phyloP scores from a whole-genome alignment of 2,888 invertebrate species.

The Pandemis cinnamomeana region DNA sequence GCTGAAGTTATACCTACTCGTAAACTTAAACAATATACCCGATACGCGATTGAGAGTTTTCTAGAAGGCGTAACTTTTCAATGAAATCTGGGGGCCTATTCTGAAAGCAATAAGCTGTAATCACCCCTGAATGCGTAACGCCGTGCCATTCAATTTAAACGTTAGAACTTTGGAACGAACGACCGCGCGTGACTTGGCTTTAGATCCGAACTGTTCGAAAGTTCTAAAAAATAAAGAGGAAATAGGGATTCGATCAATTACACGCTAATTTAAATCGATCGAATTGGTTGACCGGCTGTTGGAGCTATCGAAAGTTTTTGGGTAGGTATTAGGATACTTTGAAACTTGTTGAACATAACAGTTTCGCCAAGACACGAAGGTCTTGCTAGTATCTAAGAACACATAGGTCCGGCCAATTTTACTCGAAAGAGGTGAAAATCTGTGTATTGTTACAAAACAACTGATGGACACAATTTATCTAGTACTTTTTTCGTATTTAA shows the following conservation, averaged over 20 bases:
- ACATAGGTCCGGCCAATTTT: too few species aligned
- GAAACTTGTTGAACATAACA: too few species aligned
- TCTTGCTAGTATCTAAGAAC: too few species aligned
- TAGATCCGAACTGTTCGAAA: conserved; percentile 18
- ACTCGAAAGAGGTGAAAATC: too few species aligned
- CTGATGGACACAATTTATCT: too few species aligned
- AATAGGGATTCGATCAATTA: conserved; percentile 30
- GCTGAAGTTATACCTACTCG: background rate
- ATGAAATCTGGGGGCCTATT: conserved; percentile 46
- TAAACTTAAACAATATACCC: conserved; percentile 7
- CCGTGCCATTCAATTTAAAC: conserved; percentile 42
- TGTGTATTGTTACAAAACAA: too few species aligned
- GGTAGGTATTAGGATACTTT: too few species aligned
- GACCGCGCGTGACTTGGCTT: conserved; percentile 39
- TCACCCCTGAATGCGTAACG: conserved; percentile 39
- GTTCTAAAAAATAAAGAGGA: conserved; percentile 34
- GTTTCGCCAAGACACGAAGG: too few species aligned
- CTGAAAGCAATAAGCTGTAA: conserved; percentile 47
- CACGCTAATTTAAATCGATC: conserved; percentile 7
- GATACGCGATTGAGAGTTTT: conserved; percentile 10
- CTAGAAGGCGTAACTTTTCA: conserved; percentile 42
- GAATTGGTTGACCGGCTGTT: background rate
- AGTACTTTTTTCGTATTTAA: too few species aligned
- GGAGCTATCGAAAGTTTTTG: background rate
- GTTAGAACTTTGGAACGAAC: conserved; percentile 39